A percentile compares a stretch with the other conserved stretches of the same genome.
Evolutionary conservation across 2,797 vertebrate species (phyloP).

Genomic region (Leucoraja ocellata): DNA sequence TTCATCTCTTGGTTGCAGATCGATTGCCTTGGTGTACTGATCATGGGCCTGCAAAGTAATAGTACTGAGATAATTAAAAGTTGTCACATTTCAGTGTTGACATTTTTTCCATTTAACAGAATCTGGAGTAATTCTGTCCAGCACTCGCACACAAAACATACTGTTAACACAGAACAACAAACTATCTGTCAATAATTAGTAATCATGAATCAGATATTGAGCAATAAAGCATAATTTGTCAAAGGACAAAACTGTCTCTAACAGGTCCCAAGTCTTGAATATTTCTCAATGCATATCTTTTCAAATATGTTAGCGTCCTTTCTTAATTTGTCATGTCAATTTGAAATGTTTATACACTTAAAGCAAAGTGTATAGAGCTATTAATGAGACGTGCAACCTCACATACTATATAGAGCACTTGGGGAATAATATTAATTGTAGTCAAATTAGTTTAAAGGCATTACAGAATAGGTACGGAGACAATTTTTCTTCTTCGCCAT

Average conservation of each 20-base stretch:
- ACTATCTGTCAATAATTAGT: background rate
- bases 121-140: too few relatives aligned
- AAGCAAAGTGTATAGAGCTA: background rate
- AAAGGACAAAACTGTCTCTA: background rate
- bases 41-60: constrained; percentile 55
- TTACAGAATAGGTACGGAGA: background rate
- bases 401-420: background rate
- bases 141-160: too few relatives aligned
- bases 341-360: background rate
- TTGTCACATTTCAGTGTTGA: background rate
- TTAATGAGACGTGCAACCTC: background rate
- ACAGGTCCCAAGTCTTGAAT: background rate
- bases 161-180: too few relatives aligned
- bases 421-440: background rate
- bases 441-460: background rate
- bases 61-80: background rate
- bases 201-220: background rate
- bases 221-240: background rate
- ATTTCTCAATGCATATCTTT: background rate
- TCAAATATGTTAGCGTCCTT: background rate
- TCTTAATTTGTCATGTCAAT: background rate
- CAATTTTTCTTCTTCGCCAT: background rate
- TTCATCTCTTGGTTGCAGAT: constrained; percentile 58
- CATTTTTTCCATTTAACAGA: background rate
- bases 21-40: constrained; percentile 59